These are phyloP conservation scores for Furcula furcula DNA, from an alignment of 2,888 invertebrate species.

Conservation along the genomic window DNA sequence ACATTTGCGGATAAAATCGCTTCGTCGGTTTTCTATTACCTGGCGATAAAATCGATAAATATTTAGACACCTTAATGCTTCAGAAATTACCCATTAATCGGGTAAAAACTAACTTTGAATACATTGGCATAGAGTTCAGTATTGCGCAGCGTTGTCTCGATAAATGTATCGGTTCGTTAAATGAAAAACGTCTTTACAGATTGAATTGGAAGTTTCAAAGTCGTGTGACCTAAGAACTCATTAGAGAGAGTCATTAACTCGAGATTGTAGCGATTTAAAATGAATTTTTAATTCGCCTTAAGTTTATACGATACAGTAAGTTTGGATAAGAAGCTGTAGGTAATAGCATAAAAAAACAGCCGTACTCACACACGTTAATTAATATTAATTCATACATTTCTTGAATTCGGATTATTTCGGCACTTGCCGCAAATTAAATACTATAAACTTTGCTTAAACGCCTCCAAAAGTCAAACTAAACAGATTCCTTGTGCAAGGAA, in stretches of 20 bases:
- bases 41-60: constrained; percentile 1
- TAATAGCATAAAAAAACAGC: too few relatives aligned
- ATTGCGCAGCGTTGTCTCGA: neutral
- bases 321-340: too few relatives aligned
- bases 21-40: constrained; percentile 1
- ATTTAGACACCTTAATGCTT: neutral
- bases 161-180: too few relatives aligned
- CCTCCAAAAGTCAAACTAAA: too few relatives aligned
- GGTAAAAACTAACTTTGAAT: neutral
- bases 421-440: too few relatives aligned
- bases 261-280: constrained; percentile 23
- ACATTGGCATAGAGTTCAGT: neutral
- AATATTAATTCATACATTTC: too few relatives aligned
- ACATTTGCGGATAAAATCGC: neutral
- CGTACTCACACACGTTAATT: too few relatives aligned
- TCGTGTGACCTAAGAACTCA: constrained; percentile 13
- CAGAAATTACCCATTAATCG: neutral
- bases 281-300: constrained; percentile 29
- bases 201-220: constrained; percentile 3
- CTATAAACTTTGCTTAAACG: too few relatives aligned
- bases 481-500: too few relatives aligned
- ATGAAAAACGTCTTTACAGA: neutral
- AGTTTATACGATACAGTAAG: constrained; percentile 17
- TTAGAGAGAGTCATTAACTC: constrained; percentile 15
- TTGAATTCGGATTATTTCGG: too few relatives aligned